Evolutionary conservation across 2,888 invertebrate genomes (phyloP).

Genomic region (Bellardia pandia): DNA sequence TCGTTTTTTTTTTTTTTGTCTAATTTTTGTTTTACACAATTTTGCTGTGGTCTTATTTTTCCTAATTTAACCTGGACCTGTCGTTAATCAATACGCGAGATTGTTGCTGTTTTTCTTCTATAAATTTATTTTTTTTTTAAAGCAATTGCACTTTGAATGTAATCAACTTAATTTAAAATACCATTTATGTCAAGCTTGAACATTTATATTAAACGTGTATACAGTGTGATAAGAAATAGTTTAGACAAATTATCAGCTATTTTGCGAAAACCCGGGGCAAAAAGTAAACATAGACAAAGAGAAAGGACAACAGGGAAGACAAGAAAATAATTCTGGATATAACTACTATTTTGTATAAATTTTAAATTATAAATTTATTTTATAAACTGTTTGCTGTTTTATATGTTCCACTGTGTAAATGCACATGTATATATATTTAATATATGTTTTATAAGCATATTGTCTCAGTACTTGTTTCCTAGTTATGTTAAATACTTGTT

Average conservation of each 20-base stretch:
- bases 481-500: slow-evolving; percentile 26
- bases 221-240: slow-evolving; percentile 24
- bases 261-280: neutral
- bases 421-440: neutral
- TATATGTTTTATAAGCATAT: slow-evolving; percentile 14
- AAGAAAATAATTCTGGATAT: no score
- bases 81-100: slow-evolving; percentile 28
- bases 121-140: slow-evolving; percentile 58
- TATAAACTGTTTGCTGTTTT: neutral
- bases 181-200: slow-evolving; percentile 59
- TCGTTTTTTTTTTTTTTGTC: slow-evolving; percentile 6
- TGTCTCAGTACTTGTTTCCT: slow-evolving; percentile 28
- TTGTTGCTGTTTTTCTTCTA: slow-evolving; percentile 20
- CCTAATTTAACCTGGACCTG: slow-evolving; percentile 43
- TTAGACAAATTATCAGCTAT: neutral
- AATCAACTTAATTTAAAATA: slow-evolving; percentile 65
- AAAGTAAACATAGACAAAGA: no score
- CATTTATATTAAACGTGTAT: slow-evolving; percentile 20
- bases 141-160: slow-evolving; percentile 66
- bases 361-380: neutral
- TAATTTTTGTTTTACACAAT: neutral
- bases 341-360: neutral
- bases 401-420: neutral
- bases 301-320: no score
- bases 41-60: neutral